Base-by-base conservation (phyloP, 2,113 vertebrate species). In the Hymenochirus boettgeri region DNA sequence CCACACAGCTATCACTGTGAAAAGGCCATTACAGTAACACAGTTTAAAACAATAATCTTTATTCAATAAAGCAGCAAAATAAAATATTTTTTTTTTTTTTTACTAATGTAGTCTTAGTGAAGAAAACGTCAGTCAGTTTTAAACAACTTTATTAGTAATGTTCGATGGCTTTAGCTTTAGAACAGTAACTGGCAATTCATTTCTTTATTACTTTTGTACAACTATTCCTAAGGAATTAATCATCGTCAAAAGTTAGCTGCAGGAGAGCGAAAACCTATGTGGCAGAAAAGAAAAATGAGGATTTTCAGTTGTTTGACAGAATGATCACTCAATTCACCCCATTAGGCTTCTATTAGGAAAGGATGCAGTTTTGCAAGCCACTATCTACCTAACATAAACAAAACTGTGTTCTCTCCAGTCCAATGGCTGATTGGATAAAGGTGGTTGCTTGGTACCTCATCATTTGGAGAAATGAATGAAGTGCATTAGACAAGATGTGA, bases 201-300 rank as follows among this genome's bases (percentile, higher is more conserved):
- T 87, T 90, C 85, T 91, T 88, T 79, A 80, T 92, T 93, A 93
- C 85, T 86, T 83, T 82, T 81, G 88, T 79, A 80, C 77, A 83
- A 83, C 86, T 84, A 80, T 81, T 80, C 76, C 77, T 90, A 90
- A 94, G 86, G 82, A 93, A 95, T 93, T 89, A 93, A 89, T 89
- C 86, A 83, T 85, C 83, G 83, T 85, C 89, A 85, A 82, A 78
- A 74, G 62, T 66, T 75, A 76, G 76, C 79, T 76, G 69, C 0
- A n/a, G 71, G 69, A 73, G 70, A 74, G 76, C 27, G 77, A 72
- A 48, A 65, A 83, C 75, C 81, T 87, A n/a, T 33, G 72, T 69
- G 23, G 81, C 80, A 62, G 72, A 62, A 87, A 86, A 97, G 93
- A 95, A 93, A 95, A 95, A 98, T 94, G 94, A 95, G 88, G 77